Evolutionary conservation across 2,113 vertebrate species (phyloP), one percentile per base, ranked within the genome.

Genomic region (Oreochromis spilurus): DNA sequence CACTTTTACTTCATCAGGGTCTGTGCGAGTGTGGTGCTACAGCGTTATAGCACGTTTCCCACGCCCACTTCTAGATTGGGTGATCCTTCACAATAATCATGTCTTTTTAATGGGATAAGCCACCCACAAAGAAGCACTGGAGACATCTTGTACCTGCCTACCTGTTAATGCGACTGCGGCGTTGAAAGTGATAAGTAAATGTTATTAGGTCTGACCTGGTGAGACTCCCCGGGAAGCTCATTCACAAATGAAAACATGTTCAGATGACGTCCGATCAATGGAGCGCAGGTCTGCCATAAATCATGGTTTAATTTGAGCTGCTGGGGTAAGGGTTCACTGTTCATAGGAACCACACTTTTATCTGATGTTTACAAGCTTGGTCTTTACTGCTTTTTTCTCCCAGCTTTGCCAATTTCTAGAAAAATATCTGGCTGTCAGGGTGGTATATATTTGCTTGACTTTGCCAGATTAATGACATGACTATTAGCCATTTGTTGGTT

Each of bases 61-160:
- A 9, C 4, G 2, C 24, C 26, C 14, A 75, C 24, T 17, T 29
- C 40, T 48, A 8, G 9, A 48, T 19, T 1, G 40, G 24, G 67
- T 1, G 21, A 26, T 45, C 8, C 67, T 17, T 14, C 21, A 48
- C 40, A 7, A 19, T 48, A 0, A 48, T 29, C 67, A 0, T 11
- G 67, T 48, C 14, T 48, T 72, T 72, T 70, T 70, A 70, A 16
- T 43, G 19, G 60, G 17, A 65, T 65, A 36, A 65, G 17, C 60
- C 38, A 70, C 65, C 43, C n/a, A 0, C 0, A 67, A 67, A 40
- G 34, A 70, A 70, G n/a, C 65, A 70, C n/a, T 5, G 24, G 38
- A 40, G 65, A 5, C 36, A 43, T 43, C 12, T 13, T 43, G 65
- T 9, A 10, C 34, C 21, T 0, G 34, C 34, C 60, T 38, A 21